A percentile compares a stretch with the other conserved stretches of the same genome.
Conservation (phyloP, 1,140 invertebrate genomes). For the Ips typographus region DNA sequence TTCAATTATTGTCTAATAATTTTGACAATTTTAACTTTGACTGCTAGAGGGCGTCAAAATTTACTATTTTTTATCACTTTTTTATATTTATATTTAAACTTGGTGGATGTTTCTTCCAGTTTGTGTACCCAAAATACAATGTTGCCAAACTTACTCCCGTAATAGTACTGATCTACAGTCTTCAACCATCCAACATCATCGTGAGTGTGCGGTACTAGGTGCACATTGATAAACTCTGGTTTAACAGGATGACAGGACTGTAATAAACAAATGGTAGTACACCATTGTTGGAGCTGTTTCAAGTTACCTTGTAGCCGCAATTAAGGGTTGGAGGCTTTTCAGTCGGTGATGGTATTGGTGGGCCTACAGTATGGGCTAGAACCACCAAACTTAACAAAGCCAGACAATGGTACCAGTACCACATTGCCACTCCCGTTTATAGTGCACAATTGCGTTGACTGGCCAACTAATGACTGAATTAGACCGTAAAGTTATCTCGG, state of each 20-base stretch:
- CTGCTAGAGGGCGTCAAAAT: constrained; percentile 15
- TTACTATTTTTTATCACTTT: constrained; percentile 3
- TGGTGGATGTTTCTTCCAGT: not conserved
- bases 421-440: not conserved
- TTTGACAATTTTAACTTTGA: too few relatives aligned
- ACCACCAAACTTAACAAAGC: not conserved
- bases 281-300: constrained; percentile 55
- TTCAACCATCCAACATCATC: constrained; percentile 87
- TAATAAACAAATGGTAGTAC: constrained; percentile 39
- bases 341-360: not conserved
- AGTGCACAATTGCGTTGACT: not conserved
- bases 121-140: not conserved
- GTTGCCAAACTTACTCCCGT: constrained; percentile 60
- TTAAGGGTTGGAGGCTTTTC: constrained; percentile 8
- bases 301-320: constrained; percentile 37
- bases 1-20: too few relatives aligned
- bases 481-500: not conserved
- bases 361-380: not conserved
- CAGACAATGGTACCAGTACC: not conserved
- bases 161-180: constrained; percentile 84
- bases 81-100: not conserved
- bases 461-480: not conserved
- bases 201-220: constrained; percentile 72
- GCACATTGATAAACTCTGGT: constrained; percentile 66
- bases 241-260: constrained; percentile 58